Evolutionary conservation across 1,140 invertebrate genomes (phyloP).

Genomic region (Trachymyrmex cornetzi): DNA sequence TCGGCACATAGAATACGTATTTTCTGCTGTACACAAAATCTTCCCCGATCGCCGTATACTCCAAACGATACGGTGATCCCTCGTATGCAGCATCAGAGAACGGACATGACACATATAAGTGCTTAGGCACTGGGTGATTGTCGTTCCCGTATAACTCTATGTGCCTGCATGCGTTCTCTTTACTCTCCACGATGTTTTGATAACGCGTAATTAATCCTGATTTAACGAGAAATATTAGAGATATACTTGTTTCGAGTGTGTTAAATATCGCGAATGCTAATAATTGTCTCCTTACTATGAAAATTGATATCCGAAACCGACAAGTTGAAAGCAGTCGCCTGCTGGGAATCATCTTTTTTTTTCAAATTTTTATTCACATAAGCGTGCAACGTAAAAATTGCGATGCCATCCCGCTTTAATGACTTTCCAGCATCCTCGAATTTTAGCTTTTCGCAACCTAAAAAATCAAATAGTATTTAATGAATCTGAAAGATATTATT

Average conservation of each 20-base stretch:
- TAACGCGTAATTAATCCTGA: constrained; percentile 80
- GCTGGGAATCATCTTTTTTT: constrained; percentile 15
- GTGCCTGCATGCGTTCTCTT: constrained; percentile 75
- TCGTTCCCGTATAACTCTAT: constrained; percentile 72
- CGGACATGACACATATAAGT: constrained; percentile 81
- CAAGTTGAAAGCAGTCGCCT: constrained; percentile 83
- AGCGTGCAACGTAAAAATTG: constrained; percentile 76
- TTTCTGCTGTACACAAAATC: constrained; percentile 80
- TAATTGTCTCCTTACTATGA: constrained; percentile 75
- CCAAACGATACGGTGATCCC: constrained; percentile 77
- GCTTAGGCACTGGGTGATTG: constrained; percentile 50
- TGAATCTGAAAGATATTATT: background rate
- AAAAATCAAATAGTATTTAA: constrained; percentile 5
- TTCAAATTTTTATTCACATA: constrained; percentile 73
- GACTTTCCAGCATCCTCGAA: constrained; percentile 72
- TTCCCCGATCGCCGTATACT: constrained; percentile 75
- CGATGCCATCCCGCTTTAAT: constrained; percentile 39
- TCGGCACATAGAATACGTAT: constrained; percentile 82
- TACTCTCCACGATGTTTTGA: constrained; percentile 75
- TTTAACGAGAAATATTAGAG: background rate
- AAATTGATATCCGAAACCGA: constrained; percentile 78
- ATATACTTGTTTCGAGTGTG: background rate
- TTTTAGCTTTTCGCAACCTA: constrained; percentile 78
- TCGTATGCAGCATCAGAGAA: constrained; percentile 78
- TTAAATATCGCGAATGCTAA: background rate